These are phyloP conservation scores for Pollimyrus isidori DNA, from an alignment of 2,113 vertebrate species.

Conservation along the genomic window DNA sequence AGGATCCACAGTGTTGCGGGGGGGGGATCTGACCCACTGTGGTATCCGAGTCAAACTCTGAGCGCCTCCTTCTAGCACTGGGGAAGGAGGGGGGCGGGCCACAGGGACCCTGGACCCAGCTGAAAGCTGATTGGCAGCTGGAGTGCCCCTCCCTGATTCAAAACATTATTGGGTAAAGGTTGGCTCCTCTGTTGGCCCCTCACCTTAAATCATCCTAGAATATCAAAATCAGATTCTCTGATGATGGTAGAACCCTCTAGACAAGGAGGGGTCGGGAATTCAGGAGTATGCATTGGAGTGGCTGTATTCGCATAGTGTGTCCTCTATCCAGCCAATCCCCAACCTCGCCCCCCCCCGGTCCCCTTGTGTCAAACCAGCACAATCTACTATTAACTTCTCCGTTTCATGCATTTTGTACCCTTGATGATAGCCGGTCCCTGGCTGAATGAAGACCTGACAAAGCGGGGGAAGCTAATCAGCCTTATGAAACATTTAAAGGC, in stretches of 20 bases:
- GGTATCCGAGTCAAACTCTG: no score
- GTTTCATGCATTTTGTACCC: slow-evolving; percentile 47
- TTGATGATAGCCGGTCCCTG: slow-evolving; percentile 38
- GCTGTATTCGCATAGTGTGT: not conserved
- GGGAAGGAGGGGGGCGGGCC: not conserved
- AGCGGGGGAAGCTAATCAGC: slow-evolving; percentile 47
- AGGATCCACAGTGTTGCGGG: not conserved
- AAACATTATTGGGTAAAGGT: not conserved
- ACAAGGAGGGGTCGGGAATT: slow-evolving; percentile 32
- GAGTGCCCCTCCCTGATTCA: not conserved
- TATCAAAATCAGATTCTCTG: slow-evolving; percentile 54
- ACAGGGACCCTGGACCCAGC: not conserved
- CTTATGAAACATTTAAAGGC: slow-evolving; percentile 41
- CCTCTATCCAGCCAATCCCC: not conserved
- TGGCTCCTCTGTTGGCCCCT: not conserved
- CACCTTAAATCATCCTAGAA: not conserved
- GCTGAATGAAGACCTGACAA: slow-evolving; percentile 46
- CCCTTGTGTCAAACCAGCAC: not conserved
- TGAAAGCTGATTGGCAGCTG: not conserved
- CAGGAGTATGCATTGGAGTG: slow-evolving; percentile 13
- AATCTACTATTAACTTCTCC: slow-evolving; percentile 19
- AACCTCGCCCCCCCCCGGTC: not conserved
- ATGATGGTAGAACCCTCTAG: slow-evolving; percentile 42
- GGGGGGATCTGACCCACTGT: not conserved
- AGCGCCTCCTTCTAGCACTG: not conserved